Percentiles rank a stretch among this genome's conserved stretches.
These are phyloP conservation scores for Paradoxurus hermaphroditus DNA, from an alignment of 2,113 vertebrate species.

Conservation along the genomic window DNA sequence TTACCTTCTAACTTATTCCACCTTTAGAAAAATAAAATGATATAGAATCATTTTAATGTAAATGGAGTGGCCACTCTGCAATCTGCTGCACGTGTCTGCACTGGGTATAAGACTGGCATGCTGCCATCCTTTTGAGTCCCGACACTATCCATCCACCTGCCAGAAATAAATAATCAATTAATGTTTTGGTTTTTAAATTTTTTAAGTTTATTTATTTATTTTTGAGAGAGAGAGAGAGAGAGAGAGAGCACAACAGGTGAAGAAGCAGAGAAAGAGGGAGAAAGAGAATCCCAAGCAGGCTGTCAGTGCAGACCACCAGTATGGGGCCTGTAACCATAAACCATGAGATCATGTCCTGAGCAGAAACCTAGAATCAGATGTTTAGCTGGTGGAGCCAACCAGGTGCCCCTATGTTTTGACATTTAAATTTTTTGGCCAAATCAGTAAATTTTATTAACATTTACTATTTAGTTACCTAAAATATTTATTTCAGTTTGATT, in stretches of 20 bases:
- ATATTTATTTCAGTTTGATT: not conserved
- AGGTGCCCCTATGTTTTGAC: too few relatives aligned
- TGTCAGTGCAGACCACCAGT: too few relatives aligned
- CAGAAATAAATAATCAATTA: not conserved
- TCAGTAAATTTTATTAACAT: not conserved
- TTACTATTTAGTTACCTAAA: not conserved
- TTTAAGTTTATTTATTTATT: too few relatives aligned
- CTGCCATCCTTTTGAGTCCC: not conserved
- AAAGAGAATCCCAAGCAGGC: too few relatives aligned
- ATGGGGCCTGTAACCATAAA: too few relatives aligned
- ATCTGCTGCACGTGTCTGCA: not conserved
- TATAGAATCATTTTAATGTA: slow-evolving; percentile 10
- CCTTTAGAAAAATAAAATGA: not conserved
- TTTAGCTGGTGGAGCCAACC: too few relatives aligned
- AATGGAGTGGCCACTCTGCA: not conserved
- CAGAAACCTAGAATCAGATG: too few relatives aligned
- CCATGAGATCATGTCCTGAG: too few relatives aligned
- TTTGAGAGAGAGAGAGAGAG: too few relatives aligned
- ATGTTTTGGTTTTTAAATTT: not conserved
- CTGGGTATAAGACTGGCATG: not conserved
- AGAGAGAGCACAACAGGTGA: too few relatives aligned
- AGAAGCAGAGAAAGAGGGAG: too few relatives aligned
- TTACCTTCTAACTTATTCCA: not conserved
- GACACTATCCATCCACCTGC: not conserved
- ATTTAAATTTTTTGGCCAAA: not conserved